A percentile compares a stretch with the other conserved stretches of the same genome.
These are phyloP conservation scores for Oreamnos americanus DNA, from an alignment of 2,113 vertebrate species.

Conservation along the genomic window DNA sequence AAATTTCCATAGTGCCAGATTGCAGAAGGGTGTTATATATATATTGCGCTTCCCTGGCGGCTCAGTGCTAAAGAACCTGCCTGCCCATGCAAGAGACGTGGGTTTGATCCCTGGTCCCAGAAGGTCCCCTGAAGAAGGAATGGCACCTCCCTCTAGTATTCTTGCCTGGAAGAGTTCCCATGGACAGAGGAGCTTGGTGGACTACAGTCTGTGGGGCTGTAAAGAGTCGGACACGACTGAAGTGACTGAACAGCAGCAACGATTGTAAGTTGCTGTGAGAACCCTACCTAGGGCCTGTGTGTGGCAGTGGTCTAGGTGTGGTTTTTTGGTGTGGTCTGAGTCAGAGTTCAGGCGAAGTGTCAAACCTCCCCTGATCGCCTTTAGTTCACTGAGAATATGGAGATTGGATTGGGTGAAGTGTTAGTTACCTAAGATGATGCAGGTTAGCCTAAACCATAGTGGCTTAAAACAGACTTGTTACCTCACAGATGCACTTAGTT, in stretches of 20 bases:
- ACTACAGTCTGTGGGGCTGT: neutral
- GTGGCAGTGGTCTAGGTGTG: neutral
- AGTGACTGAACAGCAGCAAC: neutral
- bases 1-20: neutral
- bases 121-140: neutral
- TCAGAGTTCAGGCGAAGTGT: neutral
- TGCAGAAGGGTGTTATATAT: neutral
- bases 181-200: neutral
- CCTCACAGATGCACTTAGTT: neutral
- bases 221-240: neutral
- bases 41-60: neutral
- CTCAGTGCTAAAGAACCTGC: neutral
- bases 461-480: neutral
- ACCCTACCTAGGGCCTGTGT: neutral
- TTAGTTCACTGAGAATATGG: neutral
- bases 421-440: neutral
- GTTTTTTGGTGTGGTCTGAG: neutral
- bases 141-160: neutral
- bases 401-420: too few relatives aligned
- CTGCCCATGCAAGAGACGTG: neutral
- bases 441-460: neutral
- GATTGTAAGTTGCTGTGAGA: neutral
- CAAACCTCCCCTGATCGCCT: neutral
- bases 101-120: neutral
- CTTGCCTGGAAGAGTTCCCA: neutral